Conservation (phyloP, 2,113 vertebrate species). For the Isichthys henryi region DNA sequence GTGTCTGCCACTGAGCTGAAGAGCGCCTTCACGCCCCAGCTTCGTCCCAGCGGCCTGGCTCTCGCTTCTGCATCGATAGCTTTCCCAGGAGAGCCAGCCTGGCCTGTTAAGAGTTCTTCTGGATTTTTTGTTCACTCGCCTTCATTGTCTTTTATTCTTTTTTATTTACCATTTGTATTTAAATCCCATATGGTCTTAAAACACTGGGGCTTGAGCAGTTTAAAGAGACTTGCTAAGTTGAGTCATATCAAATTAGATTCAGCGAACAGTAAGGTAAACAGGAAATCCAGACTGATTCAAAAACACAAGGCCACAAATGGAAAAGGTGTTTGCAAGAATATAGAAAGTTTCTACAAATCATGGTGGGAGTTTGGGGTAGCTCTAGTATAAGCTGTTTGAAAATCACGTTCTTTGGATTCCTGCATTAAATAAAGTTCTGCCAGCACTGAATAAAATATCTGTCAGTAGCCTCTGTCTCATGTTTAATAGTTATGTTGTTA, state of each 20-base stretch:
- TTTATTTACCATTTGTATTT: background rate
- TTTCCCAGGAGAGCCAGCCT: background rate
- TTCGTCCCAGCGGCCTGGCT: background rate
- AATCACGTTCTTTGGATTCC: background rate
- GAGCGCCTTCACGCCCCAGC: background rate
- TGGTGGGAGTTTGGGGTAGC: background rate
- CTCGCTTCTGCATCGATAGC: background rate
- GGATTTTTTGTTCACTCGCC: background rate
- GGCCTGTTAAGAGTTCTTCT: background rate
- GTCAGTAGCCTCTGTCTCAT: background rate
- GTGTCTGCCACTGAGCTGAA: background rate
- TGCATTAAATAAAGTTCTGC: background rate
- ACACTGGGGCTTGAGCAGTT: background rate
- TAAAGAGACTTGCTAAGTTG: background rate
- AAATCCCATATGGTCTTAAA: background rate
- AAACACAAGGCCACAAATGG: background rate
- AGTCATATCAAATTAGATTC: background rate
- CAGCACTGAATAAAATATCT: background rate
- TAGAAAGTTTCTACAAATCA: background rate
- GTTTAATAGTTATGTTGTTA: background rate
- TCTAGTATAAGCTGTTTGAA: background rate
- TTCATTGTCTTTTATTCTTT: background rate
- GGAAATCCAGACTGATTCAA: background rate
- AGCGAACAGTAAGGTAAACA: background rate
- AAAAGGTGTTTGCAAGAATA: background rate